Conservation (phyloP, 2,797 vertebrate genomes). For the Euphonia xanthogaster region DNA sequence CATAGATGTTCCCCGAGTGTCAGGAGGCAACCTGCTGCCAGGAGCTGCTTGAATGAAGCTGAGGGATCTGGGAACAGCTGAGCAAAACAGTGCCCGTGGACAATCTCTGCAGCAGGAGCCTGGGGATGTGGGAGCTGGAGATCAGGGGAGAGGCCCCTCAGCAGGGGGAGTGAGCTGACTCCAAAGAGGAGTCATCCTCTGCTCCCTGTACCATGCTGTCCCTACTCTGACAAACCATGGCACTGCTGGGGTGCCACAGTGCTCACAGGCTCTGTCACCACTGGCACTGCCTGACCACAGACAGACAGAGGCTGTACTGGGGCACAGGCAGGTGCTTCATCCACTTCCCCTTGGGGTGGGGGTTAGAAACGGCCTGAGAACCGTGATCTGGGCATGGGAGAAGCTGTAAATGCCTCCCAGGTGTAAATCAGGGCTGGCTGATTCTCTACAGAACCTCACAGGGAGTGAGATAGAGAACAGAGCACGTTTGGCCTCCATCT, state of each 20-base stretch:
- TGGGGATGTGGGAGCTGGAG: not conserved
- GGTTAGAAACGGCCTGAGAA: not conserved
- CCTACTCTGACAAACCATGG: not conserved
- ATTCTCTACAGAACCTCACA: not conserved
- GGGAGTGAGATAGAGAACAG: not conserved
- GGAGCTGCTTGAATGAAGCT: rapidly evolving
- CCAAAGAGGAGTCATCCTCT: rapidly evolving
- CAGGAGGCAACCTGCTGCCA: not conserved
- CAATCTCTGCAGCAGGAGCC: not conserved
- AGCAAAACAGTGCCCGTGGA: not conserved
- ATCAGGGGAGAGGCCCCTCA: not conserved
- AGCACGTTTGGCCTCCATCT: not conserved
- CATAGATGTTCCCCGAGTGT: rapidly evolving
- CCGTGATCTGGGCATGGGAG: rapidly evolving
- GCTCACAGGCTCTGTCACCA: not conserved
- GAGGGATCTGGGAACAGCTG: not conserved
- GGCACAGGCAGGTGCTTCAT: not conserved
- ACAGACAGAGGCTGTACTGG: rapidly evolving
- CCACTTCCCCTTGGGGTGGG: not conserved
- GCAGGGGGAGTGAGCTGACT: not conserved
- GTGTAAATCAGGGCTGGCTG: not conserved
- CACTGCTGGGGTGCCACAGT: rapidly evolving
- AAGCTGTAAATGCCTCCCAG: not conserved
- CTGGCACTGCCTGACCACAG: rapidly evolving
- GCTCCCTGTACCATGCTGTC: rapidly evolving